These are phyloP conservation scores for Drosophila picticornis DNA, from an alignment of 2,888 invertebrate species.

Conservation along the genomic window DNA sequence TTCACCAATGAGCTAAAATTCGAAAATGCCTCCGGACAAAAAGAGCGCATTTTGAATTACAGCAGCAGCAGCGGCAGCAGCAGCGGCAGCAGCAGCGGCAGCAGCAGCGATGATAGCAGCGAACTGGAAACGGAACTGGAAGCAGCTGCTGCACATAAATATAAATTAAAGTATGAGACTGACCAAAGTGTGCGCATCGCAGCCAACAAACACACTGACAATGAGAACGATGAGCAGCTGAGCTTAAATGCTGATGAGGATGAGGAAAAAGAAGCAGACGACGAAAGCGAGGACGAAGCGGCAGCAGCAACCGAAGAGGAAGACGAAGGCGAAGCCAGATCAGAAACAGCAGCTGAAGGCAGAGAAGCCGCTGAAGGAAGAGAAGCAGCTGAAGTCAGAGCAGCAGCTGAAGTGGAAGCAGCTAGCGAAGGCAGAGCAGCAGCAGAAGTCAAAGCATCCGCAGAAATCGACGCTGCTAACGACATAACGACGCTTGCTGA, in stretches of 20 bases:
- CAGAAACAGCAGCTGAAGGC: not conserved
- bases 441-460: not conserved
- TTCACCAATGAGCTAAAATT: slow-evolving; percentile 72
- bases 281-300: slow-evolving; percentile 11
- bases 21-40: slow-evolving; percentile 32
- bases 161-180: slow-evolving; percentile 56
- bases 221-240: slow-evolving; percentile 5
- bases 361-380: not conserved
- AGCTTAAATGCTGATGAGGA: not conserved
- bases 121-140: slow-evolving; percentile 17
- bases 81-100: too few relatives aligned
- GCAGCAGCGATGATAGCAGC: slow-evolving; percentile 44
- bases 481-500: slow-evolving; percentile 9
- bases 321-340: slow-evolving; percentile 6
- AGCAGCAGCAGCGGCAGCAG: slow-evolving; percentile 60
- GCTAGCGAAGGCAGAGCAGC: too few relatives aligned
- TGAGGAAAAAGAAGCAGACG: not conserved
- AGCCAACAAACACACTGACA: slow-evolving; percentile 1
- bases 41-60: slow-evolving; percentile 70
- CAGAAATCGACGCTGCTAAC: not conserved
- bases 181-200: slow-evolving; percentile 28
- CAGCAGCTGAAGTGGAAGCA: slow-evolving; percentile 3
- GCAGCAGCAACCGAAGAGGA: slow-evolving; percentile 1
- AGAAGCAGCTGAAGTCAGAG: not conserved
- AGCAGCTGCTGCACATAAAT: slow-evolving; percentile 5